A percentile compares a stretch with the other conserved stretches of the same genome.
Conservation (phyloP, 2,797 vertebrate species). For the Hoplostethus mediterraneus region DNA sequence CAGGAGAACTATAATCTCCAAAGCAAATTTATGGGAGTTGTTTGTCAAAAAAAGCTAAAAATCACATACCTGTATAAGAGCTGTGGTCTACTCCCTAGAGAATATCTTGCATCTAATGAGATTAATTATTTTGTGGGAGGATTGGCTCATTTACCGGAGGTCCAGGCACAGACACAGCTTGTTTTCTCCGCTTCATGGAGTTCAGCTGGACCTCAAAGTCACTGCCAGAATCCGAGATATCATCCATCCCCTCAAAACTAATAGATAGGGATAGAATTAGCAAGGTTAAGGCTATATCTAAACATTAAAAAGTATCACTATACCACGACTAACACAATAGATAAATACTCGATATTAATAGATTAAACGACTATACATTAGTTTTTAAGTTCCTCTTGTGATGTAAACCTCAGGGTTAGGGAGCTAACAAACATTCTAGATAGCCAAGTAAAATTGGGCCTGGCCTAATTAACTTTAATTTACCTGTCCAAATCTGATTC, state of each 20-base stretch:
- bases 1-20: no score
- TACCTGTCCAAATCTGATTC: constrained; percentile 60
- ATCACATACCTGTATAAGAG: neutral
- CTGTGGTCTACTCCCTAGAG: neutral
- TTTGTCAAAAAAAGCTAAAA: neutral
- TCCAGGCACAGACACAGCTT: neutral
- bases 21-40: no score
- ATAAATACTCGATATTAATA: neutral
- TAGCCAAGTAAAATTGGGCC: no score
- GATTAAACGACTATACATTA: no score
- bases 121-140: neutral
- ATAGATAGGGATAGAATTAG: constrained; percentile 5
- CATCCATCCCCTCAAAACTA: constrained; percentile 70
- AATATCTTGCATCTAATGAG: neutral
- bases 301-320: no score
- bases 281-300: neutral
- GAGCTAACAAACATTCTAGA: no score
- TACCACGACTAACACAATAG: neutral
- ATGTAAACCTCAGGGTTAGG: no score
- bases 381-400: no score
- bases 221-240: constrained; percentile 65
- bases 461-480: neutral
- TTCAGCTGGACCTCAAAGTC: constrained; percentile 69
- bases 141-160: constrained; percentile 54
- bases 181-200: constrained; percentile 64